These are phyloP conservation scores for Catocala sponsa DNA, from an alignment of 2,888 invertebrate species.

Conservation along the genomic window DNA sequence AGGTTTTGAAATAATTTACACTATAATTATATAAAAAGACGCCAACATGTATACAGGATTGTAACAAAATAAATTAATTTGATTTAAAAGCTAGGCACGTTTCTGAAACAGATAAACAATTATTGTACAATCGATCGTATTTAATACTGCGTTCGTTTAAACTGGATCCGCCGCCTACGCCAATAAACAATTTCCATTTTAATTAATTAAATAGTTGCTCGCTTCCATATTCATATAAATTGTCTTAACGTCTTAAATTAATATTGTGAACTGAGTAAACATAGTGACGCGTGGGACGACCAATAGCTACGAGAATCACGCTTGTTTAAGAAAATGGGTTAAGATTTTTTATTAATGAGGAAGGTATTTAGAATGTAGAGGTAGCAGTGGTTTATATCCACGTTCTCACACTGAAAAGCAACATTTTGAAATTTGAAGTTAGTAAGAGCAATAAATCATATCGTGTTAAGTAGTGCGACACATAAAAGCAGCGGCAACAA, in stretches of 20 bases:
- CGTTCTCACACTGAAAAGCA: not conserved
- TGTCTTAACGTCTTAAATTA: constrained; percentile 55
- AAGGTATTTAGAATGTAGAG: constrained; percentile 3
- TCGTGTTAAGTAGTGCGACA: constrained; percentile 60
- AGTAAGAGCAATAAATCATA: constrained; percentile 19
- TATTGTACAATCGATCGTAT: constrained; percentile 62
- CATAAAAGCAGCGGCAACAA: constrained; percentile 74
- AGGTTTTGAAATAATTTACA: too few species aligned
- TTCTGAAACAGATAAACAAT: constrained; percentile 58
- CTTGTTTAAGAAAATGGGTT: constrained; percentile 22
- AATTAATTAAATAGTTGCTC: constrained; percentile 69
- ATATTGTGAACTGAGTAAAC: constrained; percentile 50
- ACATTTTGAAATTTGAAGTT: too few species aligned
- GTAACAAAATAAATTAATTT: constrained; percentile 42
- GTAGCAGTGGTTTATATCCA: not conserved
- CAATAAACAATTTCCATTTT: constrained; percentile 70
- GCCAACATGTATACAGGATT: too few species aligned
- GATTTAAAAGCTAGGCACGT: constrained; percentile 55
- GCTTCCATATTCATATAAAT: constrained; percentile 58
- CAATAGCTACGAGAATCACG: constrained; percentile 35
- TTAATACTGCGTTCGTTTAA: constrained; percentile 61
- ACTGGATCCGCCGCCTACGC: constrained; percentile 70
- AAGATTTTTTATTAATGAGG: constrained; percentile 29
- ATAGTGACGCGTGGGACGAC: constrained; percentile 40
- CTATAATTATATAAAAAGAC: too few species aligned